Evolutionary conservation across 2,797 vertebrate genomes (phyloP).

Genomic region (Ctenochaetus hawaiiensis): DNA sequence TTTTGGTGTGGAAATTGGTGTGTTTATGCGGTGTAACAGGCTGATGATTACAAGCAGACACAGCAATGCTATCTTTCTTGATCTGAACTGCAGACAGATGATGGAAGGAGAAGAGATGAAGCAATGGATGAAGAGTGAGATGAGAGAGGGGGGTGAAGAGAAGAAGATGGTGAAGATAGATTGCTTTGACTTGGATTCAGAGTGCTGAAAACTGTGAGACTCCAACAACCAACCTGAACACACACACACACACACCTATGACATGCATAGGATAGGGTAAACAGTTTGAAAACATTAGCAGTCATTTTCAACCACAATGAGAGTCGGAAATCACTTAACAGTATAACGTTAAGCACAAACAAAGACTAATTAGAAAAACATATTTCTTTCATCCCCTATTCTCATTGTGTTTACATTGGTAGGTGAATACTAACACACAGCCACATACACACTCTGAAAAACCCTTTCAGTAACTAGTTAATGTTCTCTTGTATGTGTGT

Average conservation of each 20-base stretch:
- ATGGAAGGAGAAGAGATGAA: conserved; percentile 38
- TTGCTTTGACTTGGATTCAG: conserved; percentile 54
- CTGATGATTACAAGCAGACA: conserved; percentile 63
- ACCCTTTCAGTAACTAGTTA: conserved; percentile 40
- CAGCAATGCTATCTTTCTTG: conserved; percentile 37
- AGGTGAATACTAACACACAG: conserved; percentile 15
- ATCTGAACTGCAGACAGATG: conserved; percentile 57
- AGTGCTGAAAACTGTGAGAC: conserved; percentile 40
- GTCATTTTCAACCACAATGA: conserved; percentile 1
- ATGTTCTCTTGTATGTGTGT: conserved; percentile 38
- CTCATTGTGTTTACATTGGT: conserved; percentile 25
- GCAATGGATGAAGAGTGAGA: conserved; percentile 26
- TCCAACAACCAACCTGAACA: conserved; percentile 30
- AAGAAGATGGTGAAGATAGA: conserved; percentile 59
- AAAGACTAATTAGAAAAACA: conserved; percentile 25
- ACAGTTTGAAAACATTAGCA: conserved; percentile 20
- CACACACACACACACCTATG: conserved; percentile 4
- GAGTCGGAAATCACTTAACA: neutral
- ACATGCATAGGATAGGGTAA: conserved; percentile 13
- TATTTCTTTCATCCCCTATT: conserved; percentile 31
- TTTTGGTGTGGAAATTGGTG: conserved; percentile 44
- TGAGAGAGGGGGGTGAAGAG: conserved; percentile 26
- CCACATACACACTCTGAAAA: conserved; percentile 24
- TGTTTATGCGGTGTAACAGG: conserved; percentile 34
- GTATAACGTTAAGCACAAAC: conserved; percentile 26